Evolutionary conservation across 2,797 vertebrate species (phyloP).

Genomic region (Coendou prehensilis): DNA sequence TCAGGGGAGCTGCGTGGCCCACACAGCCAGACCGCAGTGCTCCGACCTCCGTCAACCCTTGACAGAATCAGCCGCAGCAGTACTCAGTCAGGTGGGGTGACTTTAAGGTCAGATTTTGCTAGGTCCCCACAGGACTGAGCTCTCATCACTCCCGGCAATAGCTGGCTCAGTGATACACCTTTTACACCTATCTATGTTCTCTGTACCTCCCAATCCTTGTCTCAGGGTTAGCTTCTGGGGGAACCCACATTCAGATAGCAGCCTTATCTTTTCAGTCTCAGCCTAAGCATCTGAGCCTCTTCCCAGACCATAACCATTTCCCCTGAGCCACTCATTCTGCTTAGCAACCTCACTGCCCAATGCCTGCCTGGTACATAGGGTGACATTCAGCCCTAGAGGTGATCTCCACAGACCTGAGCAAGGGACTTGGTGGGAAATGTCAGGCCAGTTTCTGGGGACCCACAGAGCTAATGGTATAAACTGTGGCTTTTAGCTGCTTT

Average conservation of each 20-base stretch:
- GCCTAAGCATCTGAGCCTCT: not conserved
- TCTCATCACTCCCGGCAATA: not conserved
- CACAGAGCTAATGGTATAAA: not conserved
- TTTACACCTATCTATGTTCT: not conserved
- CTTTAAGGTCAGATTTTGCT: not conserved
- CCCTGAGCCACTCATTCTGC: not conserved
- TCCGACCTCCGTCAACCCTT: not conserved
- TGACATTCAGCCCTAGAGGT: not conserved
- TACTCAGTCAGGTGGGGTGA: not conserved
- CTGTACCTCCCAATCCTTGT: not conserved
- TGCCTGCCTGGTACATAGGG: too few species aligned
- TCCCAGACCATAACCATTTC: not conserved
- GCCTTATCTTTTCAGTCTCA: not conserved
- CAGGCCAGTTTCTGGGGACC: not conserved
- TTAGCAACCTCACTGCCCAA: not conserved
- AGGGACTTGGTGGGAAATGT: constrained; percentile 5
- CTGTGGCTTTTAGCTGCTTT: not conserved
- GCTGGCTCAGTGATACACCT: not conserved
- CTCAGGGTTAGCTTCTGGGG: not conserved
- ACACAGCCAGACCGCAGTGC: not conserved
- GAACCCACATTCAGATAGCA: not conserved
- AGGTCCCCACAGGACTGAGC: not conserved
- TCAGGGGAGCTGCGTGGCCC: not conserved
- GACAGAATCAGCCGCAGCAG: not conserved
- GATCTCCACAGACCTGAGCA: not conserved